Evolutionary conservation across 2,113 vertebrate species (phyloP).

Genomic region (Anolis sagrei): DNA sequence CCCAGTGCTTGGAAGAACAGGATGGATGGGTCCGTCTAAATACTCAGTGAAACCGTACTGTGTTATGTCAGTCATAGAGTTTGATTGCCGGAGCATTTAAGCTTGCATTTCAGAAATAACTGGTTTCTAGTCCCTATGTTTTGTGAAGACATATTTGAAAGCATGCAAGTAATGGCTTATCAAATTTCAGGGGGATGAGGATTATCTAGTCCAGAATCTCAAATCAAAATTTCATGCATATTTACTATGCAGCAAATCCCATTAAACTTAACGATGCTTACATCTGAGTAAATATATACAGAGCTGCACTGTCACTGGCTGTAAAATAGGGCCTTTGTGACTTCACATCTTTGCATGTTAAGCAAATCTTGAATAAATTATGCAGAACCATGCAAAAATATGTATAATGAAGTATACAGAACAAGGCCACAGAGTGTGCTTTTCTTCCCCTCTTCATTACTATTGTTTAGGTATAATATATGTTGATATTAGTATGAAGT

Average conservation of each 20-base stretch:
- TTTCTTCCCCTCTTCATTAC: not conserved
- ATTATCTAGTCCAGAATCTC: not conserved
- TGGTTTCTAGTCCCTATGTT: not conserved
- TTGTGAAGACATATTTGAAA: not conserved
- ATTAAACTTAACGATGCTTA: not conserved
- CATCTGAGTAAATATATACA: not conserved
- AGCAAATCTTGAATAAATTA: not conserved
- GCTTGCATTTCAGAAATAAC: not conserved
- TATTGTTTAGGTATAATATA: not conserved
- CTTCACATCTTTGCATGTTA: not conserved
- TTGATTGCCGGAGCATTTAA: not conserved
- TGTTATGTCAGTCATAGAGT: not conserved
- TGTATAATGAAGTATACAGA: not conserved
- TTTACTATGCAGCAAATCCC: not conserved
- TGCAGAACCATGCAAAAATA: not conserved
- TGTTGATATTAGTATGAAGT: not conserved
- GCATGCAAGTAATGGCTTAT: not conserved
- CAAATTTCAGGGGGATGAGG: not conserved
- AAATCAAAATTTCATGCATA: not conserved
- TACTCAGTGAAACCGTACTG: too few relatives aligned
- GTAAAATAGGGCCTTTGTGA: not conserved
- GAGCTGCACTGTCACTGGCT: not conserved
- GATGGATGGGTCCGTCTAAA: too few relatives aligned
- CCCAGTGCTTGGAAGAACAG: too few relatives aligned
- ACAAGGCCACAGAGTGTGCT: not conserved